These are phyloP conservation scores for Lagopus muta DNA, from an alignment of 2,113 vertebrate genomes.

Conservation along the genomic window DNA sequence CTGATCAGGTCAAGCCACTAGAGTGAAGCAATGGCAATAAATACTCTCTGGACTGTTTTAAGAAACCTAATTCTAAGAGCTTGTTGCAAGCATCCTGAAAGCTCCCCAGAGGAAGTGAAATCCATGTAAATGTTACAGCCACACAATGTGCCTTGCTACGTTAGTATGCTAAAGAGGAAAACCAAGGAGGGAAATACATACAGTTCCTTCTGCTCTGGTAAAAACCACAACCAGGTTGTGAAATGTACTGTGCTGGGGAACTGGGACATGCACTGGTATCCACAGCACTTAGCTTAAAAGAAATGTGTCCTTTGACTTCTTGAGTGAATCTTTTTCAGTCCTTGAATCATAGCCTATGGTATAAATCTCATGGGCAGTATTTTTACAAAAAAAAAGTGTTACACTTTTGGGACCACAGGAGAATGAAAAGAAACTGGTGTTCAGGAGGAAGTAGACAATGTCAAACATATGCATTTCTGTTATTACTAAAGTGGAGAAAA, in stretches of 20 bases:
- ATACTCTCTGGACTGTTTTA: neutral
- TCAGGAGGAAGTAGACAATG: neutral
- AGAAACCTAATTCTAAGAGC: neutral
- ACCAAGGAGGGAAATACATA: neutral
- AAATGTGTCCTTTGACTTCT: neutral
- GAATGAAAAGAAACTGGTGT: neutral
- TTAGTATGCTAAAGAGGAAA: neutral
- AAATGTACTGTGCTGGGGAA: neutral
- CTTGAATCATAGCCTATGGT: neutral
- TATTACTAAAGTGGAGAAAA: neutral
- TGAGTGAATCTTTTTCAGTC: neutral
- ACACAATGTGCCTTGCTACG: neutral
- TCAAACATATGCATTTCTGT: neutral
- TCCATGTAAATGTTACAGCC: neutral
- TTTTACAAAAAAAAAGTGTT: neutral
- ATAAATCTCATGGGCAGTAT: neutral
- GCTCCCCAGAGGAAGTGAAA: neutral
- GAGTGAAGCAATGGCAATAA: neutral
- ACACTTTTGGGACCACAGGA: neutral
- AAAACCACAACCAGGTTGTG: neutral
- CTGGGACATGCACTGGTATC: neutral
- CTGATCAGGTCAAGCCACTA: neutral
- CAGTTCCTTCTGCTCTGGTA: neutral
- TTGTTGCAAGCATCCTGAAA: neutral
- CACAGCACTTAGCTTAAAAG: neutral